Conservation (phyloP, 2,113 vertebrate species). For the Probosciger aterrimus region DNA sequence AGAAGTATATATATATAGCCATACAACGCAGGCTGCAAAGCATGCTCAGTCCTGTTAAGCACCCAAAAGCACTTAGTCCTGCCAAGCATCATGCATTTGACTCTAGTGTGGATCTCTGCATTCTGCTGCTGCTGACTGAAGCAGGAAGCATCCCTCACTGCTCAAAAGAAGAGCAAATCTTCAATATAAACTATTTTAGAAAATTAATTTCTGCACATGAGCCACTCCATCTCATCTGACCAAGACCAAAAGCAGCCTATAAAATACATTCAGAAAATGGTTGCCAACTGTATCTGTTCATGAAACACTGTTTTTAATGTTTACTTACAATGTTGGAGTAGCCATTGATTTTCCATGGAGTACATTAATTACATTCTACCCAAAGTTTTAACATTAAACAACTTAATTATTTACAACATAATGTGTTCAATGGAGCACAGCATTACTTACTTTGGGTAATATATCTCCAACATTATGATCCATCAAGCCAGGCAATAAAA, state of each 20-base stretch:
- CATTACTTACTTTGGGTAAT: slow-evolving; percentile 22
- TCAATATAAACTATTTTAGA: neutral
- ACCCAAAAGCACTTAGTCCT: neutral
- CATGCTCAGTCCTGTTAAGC: neutral
- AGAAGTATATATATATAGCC: neutral
- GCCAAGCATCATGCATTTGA: neutral
- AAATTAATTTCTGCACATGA: neutral
- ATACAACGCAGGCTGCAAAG: neutral
- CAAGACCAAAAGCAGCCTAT: neutral
- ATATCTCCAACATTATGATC: slow-evolving; percentile 4
- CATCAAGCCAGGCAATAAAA: slow-evolving; percentile 37
- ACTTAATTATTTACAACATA: slow-evolving; percentile 55
- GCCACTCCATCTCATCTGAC: neutral
- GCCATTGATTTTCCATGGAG: slow-evolving; percentile 1
- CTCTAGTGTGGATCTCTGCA: neutral
- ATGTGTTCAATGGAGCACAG: neutral
- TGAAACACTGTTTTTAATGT: neutral
- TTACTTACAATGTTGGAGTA: neutral
- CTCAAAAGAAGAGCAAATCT: neutral
- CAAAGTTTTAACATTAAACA: slow-evolving; percentile 5
- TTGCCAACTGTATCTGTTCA: neutral
- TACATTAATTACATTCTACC: slow-evolving; percentile 19
- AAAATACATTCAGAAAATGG: neutral
- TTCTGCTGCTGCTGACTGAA: neutral
- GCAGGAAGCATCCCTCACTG: neutral